Evolutionary conservation across 2,797 vertebrate genomes (phyloP).

Genomic region (Tachyglossus aculeatus): DNA sequence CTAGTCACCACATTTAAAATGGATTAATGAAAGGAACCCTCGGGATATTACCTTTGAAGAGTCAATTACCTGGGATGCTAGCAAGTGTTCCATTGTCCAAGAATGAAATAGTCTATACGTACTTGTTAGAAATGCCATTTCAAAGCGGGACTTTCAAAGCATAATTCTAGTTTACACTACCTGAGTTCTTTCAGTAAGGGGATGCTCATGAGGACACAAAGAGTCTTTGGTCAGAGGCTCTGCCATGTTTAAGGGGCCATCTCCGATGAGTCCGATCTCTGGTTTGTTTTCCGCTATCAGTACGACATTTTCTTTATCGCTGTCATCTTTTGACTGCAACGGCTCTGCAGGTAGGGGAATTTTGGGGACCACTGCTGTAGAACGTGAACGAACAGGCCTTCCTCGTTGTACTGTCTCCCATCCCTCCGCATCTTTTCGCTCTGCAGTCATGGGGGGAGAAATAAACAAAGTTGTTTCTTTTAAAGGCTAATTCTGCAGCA

Average conservation of each 20-base stretch:
- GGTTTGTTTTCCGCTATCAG: conserved; percentile 51
- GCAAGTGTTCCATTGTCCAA: not conserved
- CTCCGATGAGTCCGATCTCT: conserved; percentile 39
- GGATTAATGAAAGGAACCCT: not conserved
- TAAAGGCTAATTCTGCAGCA: not conserved
- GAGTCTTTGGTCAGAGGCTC: conserved; percentile 59
- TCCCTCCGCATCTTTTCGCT: conserved; percentile 91
- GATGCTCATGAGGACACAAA: conserved; percentile 48
- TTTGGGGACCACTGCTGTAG: conserved; percentile 81
- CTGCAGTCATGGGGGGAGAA: conserved; percentile 61
- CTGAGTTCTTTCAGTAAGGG: conserved; percentile 65
- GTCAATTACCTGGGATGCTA: not conserved
- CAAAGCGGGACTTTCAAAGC: too few species aligned
- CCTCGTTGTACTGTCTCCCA: conserved; percentile 99
- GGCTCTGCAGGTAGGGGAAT: conserved; percentile 72
- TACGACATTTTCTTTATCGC: conserved; percentile 77
- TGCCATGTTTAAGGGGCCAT: not conserved
- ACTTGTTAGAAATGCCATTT: not conserved
- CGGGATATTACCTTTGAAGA: not conserved
- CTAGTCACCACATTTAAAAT: conserved; percentile 7
- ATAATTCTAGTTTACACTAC: conserved; percentile 39
- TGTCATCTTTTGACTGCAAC: conserved; percentile 77
- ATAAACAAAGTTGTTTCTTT: conserved; percentile 4
- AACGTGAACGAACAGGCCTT: conserved; percentile 88
- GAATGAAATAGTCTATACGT: not conserved